Evolutionary conservation across 2,888 invertebrate genomes (phyloP), one percentile per base, ranked within the genome.

Genomic region (Saturnia pavonia): DNA sequence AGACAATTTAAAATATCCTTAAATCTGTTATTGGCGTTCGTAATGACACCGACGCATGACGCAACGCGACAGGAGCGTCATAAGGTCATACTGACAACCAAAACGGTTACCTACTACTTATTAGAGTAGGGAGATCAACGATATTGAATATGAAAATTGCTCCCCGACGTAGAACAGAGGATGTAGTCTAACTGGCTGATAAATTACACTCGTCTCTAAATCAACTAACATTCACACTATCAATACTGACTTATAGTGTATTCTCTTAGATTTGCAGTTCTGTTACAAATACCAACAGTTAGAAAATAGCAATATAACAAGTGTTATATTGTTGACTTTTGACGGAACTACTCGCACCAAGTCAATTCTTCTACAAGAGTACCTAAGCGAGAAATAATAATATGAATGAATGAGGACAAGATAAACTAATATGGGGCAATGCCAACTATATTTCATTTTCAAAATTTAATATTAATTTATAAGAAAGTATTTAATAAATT

Each of bases 111-210:
- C 57, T 12, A 60, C 27, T 27, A 14, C 27, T 25, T 60, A 27
- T 25, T 60, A 27, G 2, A 25, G 14, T 4, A 60, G 54, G 25
- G 57, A 60, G 57, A 22, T 11, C 22, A 54, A 22, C 27, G 57
- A 60, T 27, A 60, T 60, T 60, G 57, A 60, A 60, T 60, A 60
- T 60, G 57, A 25, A 60, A 60, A 60, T 60, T 60, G 57, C 27
- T 14, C 27, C 25, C 57, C 57, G 27, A 14, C 14, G 3, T 27
- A 60, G 27, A 60, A 60, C 27, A 60, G 57, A 60, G 57, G 57
- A 60, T 60, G 57, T 60, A 60, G 27, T 60, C 57, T 60, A 60
- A 60, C 57, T 25, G 12, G 14, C 25, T 27, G 27, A 14, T 60
- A 60, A 60, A 60, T 27, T 25, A 60, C 27, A 27, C 3, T 60